Evolutionary conservation across 2,113 vertebrate genomes (phyloP).

Genomic region (Platanista minor): DNA sequence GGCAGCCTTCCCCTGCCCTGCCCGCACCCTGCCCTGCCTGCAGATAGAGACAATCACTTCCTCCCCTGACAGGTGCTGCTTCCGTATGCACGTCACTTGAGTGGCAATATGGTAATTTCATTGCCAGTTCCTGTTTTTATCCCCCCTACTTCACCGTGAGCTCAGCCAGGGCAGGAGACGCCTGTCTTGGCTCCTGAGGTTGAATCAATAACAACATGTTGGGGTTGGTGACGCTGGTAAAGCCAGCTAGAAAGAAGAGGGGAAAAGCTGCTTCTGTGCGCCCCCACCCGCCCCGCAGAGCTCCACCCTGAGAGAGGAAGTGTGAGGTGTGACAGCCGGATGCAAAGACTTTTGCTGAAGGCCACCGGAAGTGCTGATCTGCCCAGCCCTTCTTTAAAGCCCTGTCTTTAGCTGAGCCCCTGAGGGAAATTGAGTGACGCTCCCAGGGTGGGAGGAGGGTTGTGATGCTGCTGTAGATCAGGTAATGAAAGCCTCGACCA

Average conservation of each 20-base stretch:
- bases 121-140: neutral
- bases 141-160: neutral
- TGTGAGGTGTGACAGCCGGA: fast-evolving
- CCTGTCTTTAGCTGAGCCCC: neutral
- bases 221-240: neutral
- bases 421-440: neutral
- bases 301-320: neutral
- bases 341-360: neutral
- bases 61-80: neutral
- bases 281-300: neutral
- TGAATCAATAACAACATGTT: neutral
- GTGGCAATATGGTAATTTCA: neutral
- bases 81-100: neutral
- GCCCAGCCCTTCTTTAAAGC: neutral
- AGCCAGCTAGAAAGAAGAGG: neutral
- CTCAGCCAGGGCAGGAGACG: neutral
- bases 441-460: neutral
- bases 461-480: neutral
- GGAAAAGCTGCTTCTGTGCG: neutral
- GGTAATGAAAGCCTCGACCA: neutral
- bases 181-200: neutral
- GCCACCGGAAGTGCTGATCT: neutral
- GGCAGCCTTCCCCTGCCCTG: neutral
- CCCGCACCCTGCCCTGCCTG: neutral
- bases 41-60: neutral